These are phyloP conservation scores for Acomys russatus DNA, from an alignment of 2,797 vertebrate species.

Conservation along the genomic window DNA sequence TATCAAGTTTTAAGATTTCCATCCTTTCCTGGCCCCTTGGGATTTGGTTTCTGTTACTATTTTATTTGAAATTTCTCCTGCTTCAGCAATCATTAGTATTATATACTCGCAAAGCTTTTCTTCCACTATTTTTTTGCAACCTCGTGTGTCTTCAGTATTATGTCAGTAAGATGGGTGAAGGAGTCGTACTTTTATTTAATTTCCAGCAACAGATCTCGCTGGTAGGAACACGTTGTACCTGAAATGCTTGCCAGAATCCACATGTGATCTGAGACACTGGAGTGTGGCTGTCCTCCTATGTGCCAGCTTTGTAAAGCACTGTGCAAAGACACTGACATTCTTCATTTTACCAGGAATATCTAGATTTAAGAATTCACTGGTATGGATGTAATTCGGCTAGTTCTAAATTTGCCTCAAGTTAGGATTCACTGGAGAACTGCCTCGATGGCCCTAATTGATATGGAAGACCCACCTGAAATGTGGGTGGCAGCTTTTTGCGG, in stretches of 20 bases:
- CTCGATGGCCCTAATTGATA: not conserved
- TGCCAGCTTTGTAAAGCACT: not conserved
- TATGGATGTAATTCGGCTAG: not conserved
- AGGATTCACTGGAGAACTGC: not conserved
- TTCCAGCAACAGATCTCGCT: not conserved
- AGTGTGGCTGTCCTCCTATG: fast-evolving
- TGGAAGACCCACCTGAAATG: not conserved
- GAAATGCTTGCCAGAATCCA: not conserved
- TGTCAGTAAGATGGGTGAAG: not conserved
- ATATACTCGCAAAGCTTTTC: not conserved
- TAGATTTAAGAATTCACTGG: not conserved
- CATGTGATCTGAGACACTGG: not conserved
- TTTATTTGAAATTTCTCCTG: not conserved
- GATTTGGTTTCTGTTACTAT: slow-evolving; percentile 8
- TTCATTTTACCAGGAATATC: not conserved
- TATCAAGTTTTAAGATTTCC: not conserved
- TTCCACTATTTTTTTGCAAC: not conserved
- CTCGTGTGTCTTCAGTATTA: not conserved
- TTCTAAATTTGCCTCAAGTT: not conserved
- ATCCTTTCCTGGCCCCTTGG: not conserved
- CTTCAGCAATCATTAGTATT: not conserved
- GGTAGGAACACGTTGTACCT: not conserved
- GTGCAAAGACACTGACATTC: not conserved
- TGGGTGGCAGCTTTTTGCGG: not conserved
- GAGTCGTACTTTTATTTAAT: not conserved